Percentiles rank a stretch among this genome's conserved stretches.
phyloP scores from a whole-genome alignment of 1,140 invertebrate genomes.

The Myzus persicae region DNA sequence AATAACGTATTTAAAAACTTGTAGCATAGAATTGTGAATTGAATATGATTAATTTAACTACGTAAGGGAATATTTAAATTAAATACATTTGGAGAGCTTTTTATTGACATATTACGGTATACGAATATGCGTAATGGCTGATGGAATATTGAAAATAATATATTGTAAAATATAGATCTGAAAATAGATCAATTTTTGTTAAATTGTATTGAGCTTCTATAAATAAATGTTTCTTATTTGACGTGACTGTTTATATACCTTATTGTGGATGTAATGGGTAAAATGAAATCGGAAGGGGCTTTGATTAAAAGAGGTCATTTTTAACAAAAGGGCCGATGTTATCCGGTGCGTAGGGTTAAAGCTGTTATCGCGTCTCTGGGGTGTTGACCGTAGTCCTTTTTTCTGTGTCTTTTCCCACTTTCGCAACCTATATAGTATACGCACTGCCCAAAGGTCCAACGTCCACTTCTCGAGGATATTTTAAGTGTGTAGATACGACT shows the following conservation, averaged over 20 bases:
- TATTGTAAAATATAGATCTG: neutral
- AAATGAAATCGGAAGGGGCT: conserved; percentile 16
- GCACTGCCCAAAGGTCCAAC: neutral
- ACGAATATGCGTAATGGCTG: neutral
- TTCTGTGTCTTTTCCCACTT: conserved; percentile 19
- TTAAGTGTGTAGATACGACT: conserved; percentile 26
- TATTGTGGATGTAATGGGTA: neutral
- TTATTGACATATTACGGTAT: neutral
- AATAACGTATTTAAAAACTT: neutral
- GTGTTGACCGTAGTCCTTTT: conserved; percentile 50
- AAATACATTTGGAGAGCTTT: neutral
- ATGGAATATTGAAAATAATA: neutral
- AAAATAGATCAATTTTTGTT: neutral
- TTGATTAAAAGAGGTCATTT: conserved; percentile 58
- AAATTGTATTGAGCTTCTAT: neutral
- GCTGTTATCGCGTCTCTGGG: conserved; percentile 48
- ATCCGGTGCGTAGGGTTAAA: conserved; percentile 37
- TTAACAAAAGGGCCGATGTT: conserved; percentile 56
- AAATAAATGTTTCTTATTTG: neutral
- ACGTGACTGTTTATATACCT: conserved; percentile 2
- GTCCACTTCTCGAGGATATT: conserved; percentile 34
- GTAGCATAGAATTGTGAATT: neutral
- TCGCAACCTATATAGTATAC: neutral
- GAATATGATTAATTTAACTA: neutral
- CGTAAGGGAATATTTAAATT: neutral